A percentile compares a stretch with the other conserved stretches of the same genome.
phyloP scores from a whole-genome alignment of 2,797 vertebrate species.

The Hydrolagus colliei region DNA sequence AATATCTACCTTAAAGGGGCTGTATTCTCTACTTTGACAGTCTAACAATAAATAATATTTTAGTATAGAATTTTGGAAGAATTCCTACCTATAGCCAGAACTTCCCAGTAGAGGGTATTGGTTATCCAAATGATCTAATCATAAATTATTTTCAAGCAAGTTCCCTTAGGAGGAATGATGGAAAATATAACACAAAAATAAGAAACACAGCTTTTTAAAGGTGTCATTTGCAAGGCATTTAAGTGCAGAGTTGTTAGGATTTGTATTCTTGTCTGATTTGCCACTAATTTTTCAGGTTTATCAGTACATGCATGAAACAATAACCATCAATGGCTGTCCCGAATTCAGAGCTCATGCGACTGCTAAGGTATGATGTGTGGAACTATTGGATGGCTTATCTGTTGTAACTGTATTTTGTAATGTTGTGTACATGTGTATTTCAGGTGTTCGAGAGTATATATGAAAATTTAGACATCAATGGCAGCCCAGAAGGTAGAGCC shows the following conservation, averaged over 20 bases:
- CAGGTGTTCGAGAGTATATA: slow-evolving; percentile 74
- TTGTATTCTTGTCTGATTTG: slow-evolving; percentile 37
- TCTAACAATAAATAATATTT: no score
- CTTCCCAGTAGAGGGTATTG: neutral
- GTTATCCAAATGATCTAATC: neutral
- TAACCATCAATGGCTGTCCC: slow-evolving; percentile 90
- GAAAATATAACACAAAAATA: neutral
- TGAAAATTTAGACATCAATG: slow-evolving; percentile 75
- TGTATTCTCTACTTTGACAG: no score
- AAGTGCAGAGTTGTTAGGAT: slow-evolving; percentile 32
- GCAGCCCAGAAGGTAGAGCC: slow-evolving; percentile 74
- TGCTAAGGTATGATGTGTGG: slow-evolving; percentile 77
- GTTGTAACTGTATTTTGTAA: slow-evolving; percentile 61
- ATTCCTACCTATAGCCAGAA: no score
- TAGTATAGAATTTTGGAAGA: no score
- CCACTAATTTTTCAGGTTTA: slow-evolving; percentile 71
- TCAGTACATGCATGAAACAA: slow-evolving; percentile 99
- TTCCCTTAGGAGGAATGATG: neutral
- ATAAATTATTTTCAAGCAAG: neutral
- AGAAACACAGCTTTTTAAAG: neutral
- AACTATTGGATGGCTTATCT: slow-evolving; percentile 46
- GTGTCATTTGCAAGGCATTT: neutral
- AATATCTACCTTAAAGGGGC: no score
- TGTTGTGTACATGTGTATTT: slow-evolving; percentile 69
- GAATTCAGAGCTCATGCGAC: slow-evolving; percentile 96